phyloP scores from a whole-genome alignment of 2,113 vertebrate species.

The Ammodytes dubius region DNA sequence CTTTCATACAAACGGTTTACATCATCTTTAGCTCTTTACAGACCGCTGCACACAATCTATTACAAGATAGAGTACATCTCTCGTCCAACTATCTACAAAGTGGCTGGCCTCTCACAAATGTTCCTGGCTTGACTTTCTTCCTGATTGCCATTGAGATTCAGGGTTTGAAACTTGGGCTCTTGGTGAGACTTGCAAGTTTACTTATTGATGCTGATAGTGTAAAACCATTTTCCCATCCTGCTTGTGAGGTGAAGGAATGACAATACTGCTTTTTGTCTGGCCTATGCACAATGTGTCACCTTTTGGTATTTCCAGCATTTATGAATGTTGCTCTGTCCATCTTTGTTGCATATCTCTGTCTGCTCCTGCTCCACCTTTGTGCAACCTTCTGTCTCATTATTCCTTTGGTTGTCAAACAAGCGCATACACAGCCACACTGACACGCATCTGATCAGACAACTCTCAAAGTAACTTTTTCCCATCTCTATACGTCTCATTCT shows the following conservation, averaged over 20 bases:
- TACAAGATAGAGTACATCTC: no score
- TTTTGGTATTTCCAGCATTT: background rate
- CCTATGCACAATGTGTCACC: background rate
- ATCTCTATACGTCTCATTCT: constrained; percentile 54
- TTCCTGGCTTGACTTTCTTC: background rate
- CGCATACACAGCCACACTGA: background rate
- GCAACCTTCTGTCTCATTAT: constrained; percentile 5
- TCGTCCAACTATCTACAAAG: background rate
- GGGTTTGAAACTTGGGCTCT: background rate
- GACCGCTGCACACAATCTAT: background rate
- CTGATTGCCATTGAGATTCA: background rate
- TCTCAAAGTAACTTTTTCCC: constrained; percentile 54
- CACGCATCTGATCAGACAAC: constrained; percentile 26
- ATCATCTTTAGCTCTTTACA: background rate
- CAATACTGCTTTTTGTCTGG: background rate
- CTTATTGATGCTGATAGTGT: background rate
- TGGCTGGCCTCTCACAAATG: background rate
- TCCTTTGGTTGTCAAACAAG: background rate
- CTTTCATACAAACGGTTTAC: background rate
- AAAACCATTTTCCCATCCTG: background rate
- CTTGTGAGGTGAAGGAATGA: background rate
- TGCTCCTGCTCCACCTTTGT: background rate
- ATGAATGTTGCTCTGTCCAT: background rate
- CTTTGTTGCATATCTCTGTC: background rate
- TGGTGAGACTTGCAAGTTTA: background rate